phyloP scores from a whole-genome alignment of 2,888 invertebrate genomes.

The Patella ulyssiponensis region DNA sequence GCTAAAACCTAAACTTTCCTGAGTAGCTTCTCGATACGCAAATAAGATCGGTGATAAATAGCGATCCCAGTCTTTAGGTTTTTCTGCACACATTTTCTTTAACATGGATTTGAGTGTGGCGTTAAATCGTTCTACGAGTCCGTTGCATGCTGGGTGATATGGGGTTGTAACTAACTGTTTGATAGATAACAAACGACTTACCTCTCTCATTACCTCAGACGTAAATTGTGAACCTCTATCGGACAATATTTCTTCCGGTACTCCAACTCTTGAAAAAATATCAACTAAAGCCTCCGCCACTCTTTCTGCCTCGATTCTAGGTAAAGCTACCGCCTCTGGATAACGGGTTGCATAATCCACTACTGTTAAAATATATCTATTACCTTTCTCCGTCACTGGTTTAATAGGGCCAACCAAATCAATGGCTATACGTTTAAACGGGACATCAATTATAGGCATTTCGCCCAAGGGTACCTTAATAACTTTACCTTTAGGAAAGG shows the following conservation, averaged over 20 bases:
- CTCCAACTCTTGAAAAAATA: slow-evolving; percentile 37
- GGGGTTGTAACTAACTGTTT: slow-evolving; percentile 32
- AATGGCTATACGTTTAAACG: slow-evolving; percentile 17
- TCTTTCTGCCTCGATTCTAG: slow-evolving; percentile 36
- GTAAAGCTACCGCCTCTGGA: slow-evolving; percentile 42
- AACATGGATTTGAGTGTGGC: slow-evolving; percentile 39
- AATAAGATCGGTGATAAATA: slow-evolving; percentile 37
- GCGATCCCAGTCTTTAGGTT: slow-evolving; percentile 43
- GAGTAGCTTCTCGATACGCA: slow-evolving; percentile 35
- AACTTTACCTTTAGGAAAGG: background rate
- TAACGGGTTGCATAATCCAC: slow-evolving; percentile 45
- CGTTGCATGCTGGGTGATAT: slow-evolving; percentile 30
- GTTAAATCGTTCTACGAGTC: slow-evolving; percentile 33
- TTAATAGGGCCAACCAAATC: slow-evolving; percentile 2
- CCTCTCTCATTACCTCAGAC: slow-evolving; percentile 37
- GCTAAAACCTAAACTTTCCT: slow-evolving; percentile 28
- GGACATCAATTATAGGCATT: slow-evolving; percentile 13
- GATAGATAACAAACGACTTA: slow-evolving; percentile 15
- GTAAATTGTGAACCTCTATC: slow-evolving; percentile 46
- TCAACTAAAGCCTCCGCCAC: slow-evolving; percentile 44
- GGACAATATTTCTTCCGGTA: slow-evolving; percentile 41
- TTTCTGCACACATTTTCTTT: slow-evolving; percentile 33
- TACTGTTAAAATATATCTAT: slow-evolving; percentile 16
- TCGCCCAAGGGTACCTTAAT: slow-evolving; percentile 3
- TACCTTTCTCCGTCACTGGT: slow-evolving; percentile 31